Conservation (phyloP, 2,888 invertebrate species). For the Dryocosmus kuriphilus region DNA sequence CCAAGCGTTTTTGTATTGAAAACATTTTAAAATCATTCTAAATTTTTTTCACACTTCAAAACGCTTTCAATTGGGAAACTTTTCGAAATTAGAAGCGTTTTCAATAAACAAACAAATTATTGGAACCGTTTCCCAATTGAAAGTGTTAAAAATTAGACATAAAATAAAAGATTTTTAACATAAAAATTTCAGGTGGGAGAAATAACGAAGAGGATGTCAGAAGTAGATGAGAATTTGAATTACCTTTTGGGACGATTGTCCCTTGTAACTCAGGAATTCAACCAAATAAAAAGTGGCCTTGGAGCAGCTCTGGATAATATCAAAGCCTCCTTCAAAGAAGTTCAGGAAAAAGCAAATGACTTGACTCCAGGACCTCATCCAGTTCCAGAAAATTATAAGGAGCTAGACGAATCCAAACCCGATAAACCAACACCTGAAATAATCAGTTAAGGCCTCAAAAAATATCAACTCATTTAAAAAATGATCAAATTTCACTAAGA, state of each 20-base stretch:
- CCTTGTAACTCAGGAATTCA: constrained; percentile 91
- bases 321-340: constrained; percentile 82
- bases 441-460: constrained; percentile 39
- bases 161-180: no score
- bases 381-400: constrained; percentile 73
- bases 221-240: constrained; percentile 90
- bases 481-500: background rate
- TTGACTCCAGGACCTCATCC: constrained; percentile 77
- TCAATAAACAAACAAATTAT: no score
- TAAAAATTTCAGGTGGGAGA: constrained; percentile 82
- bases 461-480: constrained; percentile 13
- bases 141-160: background rate
- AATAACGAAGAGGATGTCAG: constrained; percentile 87
- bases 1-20: no score
- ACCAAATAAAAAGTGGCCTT: constrained; percentile 87
- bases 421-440: constrained; percentile 36
- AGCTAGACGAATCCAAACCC: constrained; percentile 58
- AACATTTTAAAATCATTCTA: no score
- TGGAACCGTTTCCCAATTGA: background rate
- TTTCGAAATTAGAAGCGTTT: no score
- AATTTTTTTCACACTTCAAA: no score
- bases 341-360: constrained; percentile 79
- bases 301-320: constrained; percentile 86
- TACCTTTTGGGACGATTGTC: constrained; percentile 88
- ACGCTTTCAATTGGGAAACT: no score